These are phyloP conservation scores for Argyra leucocephala DNA, from an alignment of 2,888 invertebrate species.

Conservation along the genomic window DNA sequence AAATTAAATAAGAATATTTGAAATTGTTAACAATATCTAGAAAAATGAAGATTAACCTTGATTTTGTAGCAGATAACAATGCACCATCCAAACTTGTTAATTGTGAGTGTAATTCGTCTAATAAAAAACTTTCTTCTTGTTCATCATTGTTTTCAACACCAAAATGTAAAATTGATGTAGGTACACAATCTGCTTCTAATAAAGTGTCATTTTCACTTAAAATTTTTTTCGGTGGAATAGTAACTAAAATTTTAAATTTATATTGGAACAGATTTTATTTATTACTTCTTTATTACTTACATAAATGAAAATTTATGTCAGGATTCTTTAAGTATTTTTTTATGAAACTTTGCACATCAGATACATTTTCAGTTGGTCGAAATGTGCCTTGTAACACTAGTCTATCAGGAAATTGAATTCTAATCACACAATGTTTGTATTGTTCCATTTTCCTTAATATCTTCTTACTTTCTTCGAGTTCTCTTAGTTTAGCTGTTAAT, in stretches of 20 bases:
- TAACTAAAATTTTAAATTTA: slow-evolving; percentile 48
- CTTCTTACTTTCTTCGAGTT: slow-evolving; percentile 50
- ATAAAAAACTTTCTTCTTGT: slow-evolving; percentile 45
- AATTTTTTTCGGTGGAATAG: slow-evolving; percentile 70
- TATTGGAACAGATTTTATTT: slow-evolving; percentile 10
- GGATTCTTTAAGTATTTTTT: slow-evolving; percentile 57
- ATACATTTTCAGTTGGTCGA: slow-evolving; percentile 62
- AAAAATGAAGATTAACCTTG: slow-evolving; percentile 46
- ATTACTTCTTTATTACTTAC: slow-evolving; percentile 48
- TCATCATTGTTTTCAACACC: slow-evolving; percentile 45
- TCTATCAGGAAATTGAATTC: slow-evolving; percentile 79
- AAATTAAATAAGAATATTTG: background rate
- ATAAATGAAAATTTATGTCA: slow-evolving; percentile 63
- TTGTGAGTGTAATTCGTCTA: slow-evolving; percentile 51
- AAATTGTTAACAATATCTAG: background rate
- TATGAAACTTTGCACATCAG: slow-evolving; percentile 63
- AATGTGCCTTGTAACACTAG: slow-evolving; percentile 81
- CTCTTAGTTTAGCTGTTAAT: slow-evolving; percentile 54
- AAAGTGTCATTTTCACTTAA: slow-evolving; percentile 55
- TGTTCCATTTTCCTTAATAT: slow-evolving; percentile 51
- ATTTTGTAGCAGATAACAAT: slow-evolving; percentile 57
- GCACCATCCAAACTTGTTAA: slow-evolving; percentile 59
- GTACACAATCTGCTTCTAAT: slow-evolving; percentile 65
- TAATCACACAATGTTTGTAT: slow-evolving; percentile 68
- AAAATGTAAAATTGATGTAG: slow-evolving; percentile 68